These are phyloP conservation scores for Apistogramma diplotaenia DNA, from an alignment of 2,113 vertebrate genomes.

Conservation along the genomic window DNA sequence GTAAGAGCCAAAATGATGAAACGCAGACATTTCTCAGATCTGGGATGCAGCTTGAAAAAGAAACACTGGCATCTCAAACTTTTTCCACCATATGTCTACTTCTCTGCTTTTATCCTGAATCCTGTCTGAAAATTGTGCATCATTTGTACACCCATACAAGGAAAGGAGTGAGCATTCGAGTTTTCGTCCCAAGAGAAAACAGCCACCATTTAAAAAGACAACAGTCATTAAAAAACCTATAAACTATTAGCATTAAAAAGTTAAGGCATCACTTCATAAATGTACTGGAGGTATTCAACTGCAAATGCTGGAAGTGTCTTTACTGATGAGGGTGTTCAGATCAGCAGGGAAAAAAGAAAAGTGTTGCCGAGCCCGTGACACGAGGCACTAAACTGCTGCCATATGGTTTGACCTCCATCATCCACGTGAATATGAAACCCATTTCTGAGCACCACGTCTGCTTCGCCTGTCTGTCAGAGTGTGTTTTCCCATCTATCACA, in stretches of 20 bases:
- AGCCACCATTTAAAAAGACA: neutral
- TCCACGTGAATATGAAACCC: conserved; percentile 10
- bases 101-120: conserved; percentile 4
- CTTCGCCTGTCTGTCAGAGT: conserved; percentile 9
- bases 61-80: neutral
- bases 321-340: neutral
- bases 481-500: neutral
- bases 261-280: neutral
- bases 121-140: neutral
- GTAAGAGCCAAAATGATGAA: conserved; percentile 7
- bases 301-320: neutral
- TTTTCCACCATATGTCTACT: neutral
- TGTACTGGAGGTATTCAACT: neutral
- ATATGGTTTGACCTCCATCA: neutral
- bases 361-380: neutral
- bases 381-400: neutral
- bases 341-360: neutral
- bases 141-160: conserved; percentile 27
- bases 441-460: conserved; percentile 24
- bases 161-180: neutral
- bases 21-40: neutral
- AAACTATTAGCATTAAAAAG: neutral
- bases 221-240: neutral
- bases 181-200: neutral
- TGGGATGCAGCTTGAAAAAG: neutral